These are phyloP conservation scores for Harpagoxenus sublaevis DNA, from an alignment of 2,888 invertebrate genomes.

Conservation along the genomic window DNA sequence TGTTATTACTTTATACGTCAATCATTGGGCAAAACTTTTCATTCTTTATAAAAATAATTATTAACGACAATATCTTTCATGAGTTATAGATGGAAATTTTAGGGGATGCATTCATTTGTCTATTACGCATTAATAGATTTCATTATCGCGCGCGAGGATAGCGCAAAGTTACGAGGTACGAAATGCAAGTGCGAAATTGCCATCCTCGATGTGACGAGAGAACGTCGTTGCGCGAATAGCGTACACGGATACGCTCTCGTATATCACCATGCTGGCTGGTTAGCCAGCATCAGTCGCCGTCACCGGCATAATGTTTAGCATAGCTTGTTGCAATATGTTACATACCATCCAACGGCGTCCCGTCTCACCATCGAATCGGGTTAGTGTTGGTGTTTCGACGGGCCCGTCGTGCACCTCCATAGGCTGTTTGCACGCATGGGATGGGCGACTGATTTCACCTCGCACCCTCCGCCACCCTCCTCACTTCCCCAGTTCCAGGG, in stretches of 20 bases:
- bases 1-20: not conserved
- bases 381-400: slow-evolving; percentile 70
- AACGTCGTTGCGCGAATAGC: slow-evolving; percentile 56
- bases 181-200: slow-evolving; percentile 38
- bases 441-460: slow-evolving; percentile 60
- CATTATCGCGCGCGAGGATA: too few relatives aligned
- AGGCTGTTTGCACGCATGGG: slow-evolving; percentile 55
- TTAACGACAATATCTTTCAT: not conserved
- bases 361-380: slow-evolving; percentile 68
- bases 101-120: not conserved
- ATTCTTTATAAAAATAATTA: not conserved
- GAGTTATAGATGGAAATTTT: not conserved
- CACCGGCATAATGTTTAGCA: slow-evolving; percentile 83
- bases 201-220: slow-evolving; percentile 52
- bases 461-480: slow-evolving; percentile 18
- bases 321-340: slow-evolving; percentile 85
- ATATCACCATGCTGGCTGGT: slow-evolving; percentile 76
- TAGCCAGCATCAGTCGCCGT: slow-evolving; percentile 81
- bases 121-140: slow-evolving; percentile 1
- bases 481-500: slow-evolving; percentile 61
- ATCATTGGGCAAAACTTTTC: not conserved
- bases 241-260: slow-evolving; percentile 67
- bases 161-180: slow-evolving; percentile 4
- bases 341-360: slow-evolving; percentile 64
- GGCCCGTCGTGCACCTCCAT: slow-evolving; percentile 62